Evolutionary conservation across 2,113 vertebrate species (phyloP).

Genomic region (Colistium nudipinnis): DNA sequence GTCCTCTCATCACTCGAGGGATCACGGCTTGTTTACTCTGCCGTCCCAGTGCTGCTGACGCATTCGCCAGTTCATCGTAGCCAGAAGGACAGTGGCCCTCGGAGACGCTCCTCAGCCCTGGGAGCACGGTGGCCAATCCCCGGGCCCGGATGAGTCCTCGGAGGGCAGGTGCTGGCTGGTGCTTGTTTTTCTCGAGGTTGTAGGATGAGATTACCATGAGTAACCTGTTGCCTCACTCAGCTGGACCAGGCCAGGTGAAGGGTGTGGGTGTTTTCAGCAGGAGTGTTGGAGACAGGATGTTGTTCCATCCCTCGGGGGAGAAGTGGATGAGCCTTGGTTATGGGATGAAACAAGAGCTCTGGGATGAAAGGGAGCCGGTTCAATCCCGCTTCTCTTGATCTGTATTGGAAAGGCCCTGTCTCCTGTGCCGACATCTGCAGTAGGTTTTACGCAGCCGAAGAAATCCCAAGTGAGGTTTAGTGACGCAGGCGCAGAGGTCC

Average conservation of each 20-base stretch:
- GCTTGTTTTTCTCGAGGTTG: constrained; percentile 74
- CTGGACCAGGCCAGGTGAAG: constrained; percentile 27
- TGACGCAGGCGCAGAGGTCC: constrained; percentile 16
- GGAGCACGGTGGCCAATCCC: constrained; percentile 56
- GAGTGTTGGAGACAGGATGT: constrained; percentile 28
- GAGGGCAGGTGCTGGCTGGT: constrained; percentile 54
- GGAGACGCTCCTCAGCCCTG: constrained; percentile 42
- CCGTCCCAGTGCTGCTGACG: constrained; percentile 66
- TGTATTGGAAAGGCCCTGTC: neutral
- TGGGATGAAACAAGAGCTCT: neutral
- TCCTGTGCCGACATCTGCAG: constrained; percentile 6
- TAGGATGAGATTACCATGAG: constrained; percentile 64
- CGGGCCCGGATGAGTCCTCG: constrained; percentile 29
- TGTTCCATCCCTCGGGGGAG: neutral
- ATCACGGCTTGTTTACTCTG: constrained; percentile 76
- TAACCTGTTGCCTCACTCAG: constrained; percentile 67
- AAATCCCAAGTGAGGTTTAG: constrained; percentile 43
- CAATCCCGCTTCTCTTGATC: neutral
- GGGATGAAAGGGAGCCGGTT: neutral
- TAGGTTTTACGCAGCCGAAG: constrained; percentile 13
- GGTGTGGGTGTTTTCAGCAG: constrained; percentile 19
- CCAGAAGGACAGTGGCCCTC: constrained; percentile 50
- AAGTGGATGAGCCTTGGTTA: neutral
- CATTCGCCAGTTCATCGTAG: constrained; percentile 63
- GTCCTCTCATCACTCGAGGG: constrained; percentile 52